Evolutionary conservation across 2,113 vertebrate genomes (phyloP).

Genomic region (Caretta caretta): DNA sequence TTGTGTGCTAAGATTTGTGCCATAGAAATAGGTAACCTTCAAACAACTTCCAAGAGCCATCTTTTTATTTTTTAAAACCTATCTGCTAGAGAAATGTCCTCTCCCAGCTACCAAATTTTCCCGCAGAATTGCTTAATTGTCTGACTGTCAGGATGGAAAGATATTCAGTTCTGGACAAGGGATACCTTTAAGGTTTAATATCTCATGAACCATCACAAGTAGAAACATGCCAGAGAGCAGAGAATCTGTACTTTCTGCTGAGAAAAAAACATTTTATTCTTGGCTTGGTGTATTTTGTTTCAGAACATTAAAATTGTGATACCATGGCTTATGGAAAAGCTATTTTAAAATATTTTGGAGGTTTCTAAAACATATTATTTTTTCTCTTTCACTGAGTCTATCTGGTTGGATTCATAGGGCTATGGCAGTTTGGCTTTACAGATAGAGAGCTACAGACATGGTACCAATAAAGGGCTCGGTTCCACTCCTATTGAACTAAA

Average conservation of each 20-base stretch:
- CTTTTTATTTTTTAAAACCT: not conserved
- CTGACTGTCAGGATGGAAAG: not conserved
- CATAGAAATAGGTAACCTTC: not conserved
- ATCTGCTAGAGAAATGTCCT: not conserved
- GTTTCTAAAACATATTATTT: not conserved
- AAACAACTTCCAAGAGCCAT: not conserved
- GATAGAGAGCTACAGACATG: not conserved
- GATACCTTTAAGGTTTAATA: not conserved
- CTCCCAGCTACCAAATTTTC: not conserved
- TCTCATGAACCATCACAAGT: not conserved
- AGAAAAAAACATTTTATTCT: not conserved
- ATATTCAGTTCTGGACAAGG: not conserved
- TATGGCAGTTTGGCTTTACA: not conserved
- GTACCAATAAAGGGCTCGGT: not conserved
- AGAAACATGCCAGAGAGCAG: not conserved
- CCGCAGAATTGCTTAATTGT: not conserved
- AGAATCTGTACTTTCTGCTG: not conserved
- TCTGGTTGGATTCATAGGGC: not conserved
- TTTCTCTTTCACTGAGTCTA: not conserved
- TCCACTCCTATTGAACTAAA: not conserved
- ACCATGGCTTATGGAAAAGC: not conserved
- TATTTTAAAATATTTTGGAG: not conserved
- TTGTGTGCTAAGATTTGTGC: not conserved
- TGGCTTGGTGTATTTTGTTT: not conserved
- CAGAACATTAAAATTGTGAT: not conserved